Evolutionary conservation across 2,888 invertebrate genomes (phyloP).

Genomic region (Drosophila infuscata): DNA sequence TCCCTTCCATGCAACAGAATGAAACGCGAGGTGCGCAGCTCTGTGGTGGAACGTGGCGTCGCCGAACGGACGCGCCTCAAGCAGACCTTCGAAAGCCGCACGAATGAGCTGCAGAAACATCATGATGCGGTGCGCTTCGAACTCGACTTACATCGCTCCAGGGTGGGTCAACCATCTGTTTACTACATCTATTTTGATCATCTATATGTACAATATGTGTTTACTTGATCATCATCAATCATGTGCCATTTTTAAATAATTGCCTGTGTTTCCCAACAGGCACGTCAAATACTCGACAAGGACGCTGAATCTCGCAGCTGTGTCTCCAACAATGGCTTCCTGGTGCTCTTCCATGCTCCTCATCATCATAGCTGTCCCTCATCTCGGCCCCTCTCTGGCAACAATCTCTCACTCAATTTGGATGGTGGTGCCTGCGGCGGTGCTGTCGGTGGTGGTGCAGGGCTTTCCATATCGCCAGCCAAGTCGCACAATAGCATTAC

Average conservation of each 20-base stretch:
- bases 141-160: slow-evolving; percentile 88
- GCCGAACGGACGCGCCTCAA: slow-evolving; percentile 93
- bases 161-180: slow-evolving; percentile 85
- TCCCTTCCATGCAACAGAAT: slow-evolving; percentile 72
- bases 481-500: slow-evolving; percentile 79
- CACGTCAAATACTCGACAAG: slow-evolving; percentile 84
- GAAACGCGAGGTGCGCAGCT: slow-evolving; percentile 85
- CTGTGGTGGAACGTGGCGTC: slow-evolving; percentile 94
- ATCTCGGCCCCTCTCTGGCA: slow-evolving; percentile 53
- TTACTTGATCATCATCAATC: neutral
- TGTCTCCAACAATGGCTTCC: slow-evolving; percentile 83
- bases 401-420: slow-evolving; percentile 75
- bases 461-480: slow-evolving; percentile 77
- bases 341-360: slow-evolving; percentile 82
- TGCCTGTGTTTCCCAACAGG: slow-evolving; percentile 61
- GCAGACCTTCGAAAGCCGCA: slow-evolving; percentile 90
- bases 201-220: neutral
- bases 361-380: slow-evolving; percentile 69
- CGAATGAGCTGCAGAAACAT: slow-evolving; percentile 90
- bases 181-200: neutral
- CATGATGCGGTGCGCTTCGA: slow-evolving; percentile 91
- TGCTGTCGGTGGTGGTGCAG: slow-evolving; percentile 49
- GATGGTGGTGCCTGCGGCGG: slow-evolving; percentile 51
- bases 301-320: slow-evolving; percentile 84
- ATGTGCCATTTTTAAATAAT: neutral